Evolutionary conservation across 2,888 invertebrate species (phyloP), one percentile per base, ranked within the genome.

Genomic region (Trilocha varians): DNA sequence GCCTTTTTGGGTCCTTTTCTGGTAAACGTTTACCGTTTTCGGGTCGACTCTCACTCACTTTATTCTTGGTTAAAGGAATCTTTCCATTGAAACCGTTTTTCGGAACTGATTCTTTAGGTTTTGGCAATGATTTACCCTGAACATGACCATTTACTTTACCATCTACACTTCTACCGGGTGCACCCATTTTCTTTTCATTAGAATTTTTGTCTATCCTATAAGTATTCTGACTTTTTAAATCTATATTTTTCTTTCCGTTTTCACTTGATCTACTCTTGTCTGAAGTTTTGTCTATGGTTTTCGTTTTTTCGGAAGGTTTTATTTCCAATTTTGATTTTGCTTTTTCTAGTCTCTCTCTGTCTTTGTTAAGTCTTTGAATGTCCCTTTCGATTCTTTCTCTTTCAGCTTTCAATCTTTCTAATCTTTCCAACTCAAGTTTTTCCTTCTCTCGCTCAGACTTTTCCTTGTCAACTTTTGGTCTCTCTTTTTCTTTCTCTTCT

Each of bases 171-270:
- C 70, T 80, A 50, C 57, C 66, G 11, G 68, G 57, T 39, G 59
- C 47, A 13, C 53, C 43, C 32, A 61, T 44, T 49, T 66, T 76
- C 42, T 59, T 77, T 32, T 84, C 82, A 54, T 75, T 73, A 1
- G 65, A 70, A 44, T 80, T 83, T 49, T 77, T 82, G 49, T 84
- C 85, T 84, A 87, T 85, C 64, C 87, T 76, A 50, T 78, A 79
- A n/a, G 80, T 79, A 43, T 80, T 84, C 53, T 84, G 80, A 53
- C 69, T 78, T 57, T 85, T 79, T 52, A 83, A 66, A 56, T 85
- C 85, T 70, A 85, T 83, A 49, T 59, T 78, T 50, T 76, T 79
- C 49, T 79, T 82, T 14, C 56, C 41, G 38, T 65, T 71, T 45
- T 77, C 72, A 52, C 55, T 64, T 42, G 62, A 45, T 58, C 74